These are phyloP conservation scores for Ceraclea dissimilis DNA, from an alignment of 2,888 invertebrate species.

Conservation along the genomic window DNA sequence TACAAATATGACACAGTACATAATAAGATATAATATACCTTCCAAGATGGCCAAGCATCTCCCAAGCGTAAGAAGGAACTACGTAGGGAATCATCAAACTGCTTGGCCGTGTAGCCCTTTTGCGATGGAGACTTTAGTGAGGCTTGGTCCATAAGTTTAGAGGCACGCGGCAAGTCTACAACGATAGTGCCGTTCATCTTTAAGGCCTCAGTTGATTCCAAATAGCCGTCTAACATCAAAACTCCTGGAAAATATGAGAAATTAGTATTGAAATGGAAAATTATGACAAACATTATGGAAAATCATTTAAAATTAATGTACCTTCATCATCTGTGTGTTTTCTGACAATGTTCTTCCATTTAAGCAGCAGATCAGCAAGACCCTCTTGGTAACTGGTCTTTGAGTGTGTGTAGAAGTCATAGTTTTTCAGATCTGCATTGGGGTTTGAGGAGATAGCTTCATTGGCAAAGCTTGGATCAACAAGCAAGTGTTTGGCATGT, in stretches of 20 bases:
- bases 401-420: constrained; percentile 57
- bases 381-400: constrained; percentile 57
- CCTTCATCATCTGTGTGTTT: constrained; percentile 41
- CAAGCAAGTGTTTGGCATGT: constrained; percentile 59
- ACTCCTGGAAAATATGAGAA: constrained; percentile 29
- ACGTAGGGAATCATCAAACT: constrained; percentile 29
- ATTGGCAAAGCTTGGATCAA: constrained; percentile 46
- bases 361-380: constrained; percentile 50
- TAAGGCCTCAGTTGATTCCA: constrained; percentile 31
- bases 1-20: no score
- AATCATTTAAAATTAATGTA: background rate
- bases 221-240: constrained; percentile 29
- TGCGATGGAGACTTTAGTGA: background rate
- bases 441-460: constrained; percentile 38
- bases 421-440: constrained; percentile 33
- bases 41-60: constrained; percentile 36
- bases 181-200: constrained; percentile 32
- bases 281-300: no score
- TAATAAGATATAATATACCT: no score
- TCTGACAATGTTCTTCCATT: constrained; percentile 56
- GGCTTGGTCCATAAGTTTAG: constrained; percentile 20
- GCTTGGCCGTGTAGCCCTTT: constrained; percentile 24
- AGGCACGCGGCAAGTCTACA: constrained; percentile 36
- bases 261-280: no score
- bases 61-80: constrained; percentile 29